These are phyloP conservation scores for Alligator sinensis DNA, from an alignment of 2,113 vertebrate genomes.

Conservation along the genomic window DNA sequence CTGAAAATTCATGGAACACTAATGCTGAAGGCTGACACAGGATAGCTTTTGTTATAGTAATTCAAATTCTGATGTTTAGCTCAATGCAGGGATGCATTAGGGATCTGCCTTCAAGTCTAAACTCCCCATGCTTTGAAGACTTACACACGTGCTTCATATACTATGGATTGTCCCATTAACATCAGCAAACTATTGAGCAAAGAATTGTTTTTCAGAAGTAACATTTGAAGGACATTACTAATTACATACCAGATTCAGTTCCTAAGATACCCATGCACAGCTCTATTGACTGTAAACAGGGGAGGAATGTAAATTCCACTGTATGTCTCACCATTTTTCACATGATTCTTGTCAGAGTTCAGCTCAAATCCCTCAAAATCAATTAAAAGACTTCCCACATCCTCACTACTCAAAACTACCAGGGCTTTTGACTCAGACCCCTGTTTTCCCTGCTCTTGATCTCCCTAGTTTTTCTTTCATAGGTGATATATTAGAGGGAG, in stretches of 20 bases:
- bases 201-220: background rate
- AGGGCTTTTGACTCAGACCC: background rate
- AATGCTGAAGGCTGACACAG: background rate
- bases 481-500: background rate
- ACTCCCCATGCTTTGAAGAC: background rate
- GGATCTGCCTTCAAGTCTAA: background rate
- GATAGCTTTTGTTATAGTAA: background rate
- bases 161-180: background rate
- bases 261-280: background rate
- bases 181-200: background rate
- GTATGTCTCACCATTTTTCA: background rate
- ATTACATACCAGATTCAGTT: background rate
- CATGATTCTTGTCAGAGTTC: background rate
- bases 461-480: background rate
- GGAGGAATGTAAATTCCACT: background rate
- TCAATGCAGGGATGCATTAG: background rate
- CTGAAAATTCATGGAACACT: slow-evolving; percentile 63
- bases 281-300: background rate
- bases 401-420: background rate
- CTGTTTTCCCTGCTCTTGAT: background rate
- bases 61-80: background rate
- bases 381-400: background rate
- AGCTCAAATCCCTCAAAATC: background rate
- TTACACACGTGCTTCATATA: background rate
- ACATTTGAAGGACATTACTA: background rate